These are phyloP conservation scores for Melanotaenia boesemani DNA, from an alignment of 2,797 vertebrate species.

Conservation along the genomic window DNA sequence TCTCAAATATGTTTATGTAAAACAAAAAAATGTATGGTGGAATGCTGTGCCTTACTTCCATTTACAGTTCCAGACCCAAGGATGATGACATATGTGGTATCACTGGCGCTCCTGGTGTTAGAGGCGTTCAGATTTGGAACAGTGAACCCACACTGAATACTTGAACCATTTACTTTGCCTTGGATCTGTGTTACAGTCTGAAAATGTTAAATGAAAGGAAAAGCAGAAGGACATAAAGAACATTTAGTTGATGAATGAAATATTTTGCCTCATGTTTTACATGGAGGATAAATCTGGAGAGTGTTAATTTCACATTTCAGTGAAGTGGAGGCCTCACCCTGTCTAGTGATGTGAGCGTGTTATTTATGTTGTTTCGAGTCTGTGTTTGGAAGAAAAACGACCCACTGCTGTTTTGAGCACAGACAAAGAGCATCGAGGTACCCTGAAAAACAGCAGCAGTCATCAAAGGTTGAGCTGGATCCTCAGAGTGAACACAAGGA, in stretches of 20 bases:
- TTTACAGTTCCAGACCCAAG: fast-evolving
- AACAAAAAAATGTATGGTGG: not conserved
- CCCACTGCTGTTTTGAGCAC: slow-evolving; percentile 16
- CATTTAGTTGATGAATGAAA: not conserved
- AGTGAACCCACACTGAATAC: slow-evolving; percentile 52
- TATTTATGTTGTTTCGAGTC: fast-evolving
- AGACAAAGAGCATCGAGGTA: slow-evolving; percentile 28
- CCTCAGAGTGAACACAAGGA: not conserved
- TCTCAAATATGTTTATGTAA: not conserved
- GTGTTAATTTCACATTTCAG: too few relatives aligned
- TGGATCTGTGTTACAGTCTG: slow-evolving; percentile 1
- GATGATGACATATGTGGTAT: fast-evolving
- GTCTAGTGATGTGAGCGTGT: fast-evolving
- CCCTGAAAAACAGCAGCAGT: slow-evolving; percentile 40
- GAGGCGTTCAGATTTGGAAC: not conserved
- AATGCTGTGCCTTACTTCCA: slow-evolving; percentile 26
- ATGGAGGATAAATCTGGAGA: too few relatives aligned
- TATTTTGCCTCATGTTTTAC: too few relatives aligned
- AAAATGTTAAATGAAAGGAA: not conserved
- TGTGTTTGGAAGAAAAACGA: slow-evolving; percentile 4
- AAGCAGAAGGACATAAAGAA: not conserved
- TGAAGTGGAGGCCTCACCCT: slow-evolving; percentile 33
- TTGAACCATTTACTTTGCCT: fast-evolving
- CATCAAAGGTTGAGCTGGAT: not conserved
- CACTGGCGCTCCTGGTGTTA: fast-evolving